Conservation (phyloP, 2,888 invertebrate species). For the Glyphotaelius pellucidus region DNA sequence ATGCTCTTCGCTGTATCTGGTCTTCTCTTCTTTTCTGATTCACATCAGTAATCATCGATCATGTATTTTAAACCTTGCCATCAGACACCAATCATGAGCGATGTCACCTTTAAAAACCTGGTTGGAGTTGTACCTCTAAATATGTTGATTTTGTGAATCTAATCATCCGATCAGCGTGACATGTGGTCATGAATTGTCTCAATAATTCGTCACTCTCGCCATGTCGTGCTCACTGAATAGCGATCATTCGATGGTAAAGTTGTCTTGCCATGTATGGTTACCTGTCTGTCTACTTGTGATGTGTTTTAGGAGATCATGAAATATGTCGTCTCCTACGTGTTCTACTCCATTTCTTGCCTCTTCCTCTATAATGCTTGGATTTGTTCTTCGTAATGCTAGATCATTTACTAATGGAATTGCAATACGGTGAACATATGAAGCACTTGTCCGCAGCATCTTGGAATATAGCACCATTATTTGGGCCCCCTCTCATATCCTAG, state of each 20-base stretch:
- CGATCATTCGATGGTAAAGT: background rate
- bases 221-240: background rate
- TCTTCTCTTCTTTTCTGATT: background rate
- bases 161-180: background rate
- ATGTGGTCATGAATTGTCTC: background rate
- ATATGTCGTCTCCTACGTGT: background rate
- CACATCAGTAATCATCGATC: background rate
- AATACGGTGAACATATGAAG: too few species aligned
- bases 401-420: too few species aligned
- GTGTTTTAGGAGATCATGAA: background rate
- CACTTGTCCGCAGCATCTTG: too few species aligned
- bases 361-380: too few species aligned
- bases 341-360: background rate
- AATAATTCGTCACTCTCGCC: background rate
- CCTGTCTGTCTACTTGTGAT: background rate
- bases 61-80: background rate
- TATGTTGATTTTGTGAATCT: background rate
- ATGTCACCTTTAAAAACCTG: background rate
- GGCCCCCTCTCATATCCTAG: too few species aligned
- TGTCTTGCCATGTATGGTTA: background rate
- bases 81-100: background rate
- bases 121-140: background rate
- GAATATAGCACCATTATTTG: too few species aligned
- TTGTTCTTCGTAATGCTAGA: too few species aligned
- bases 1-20: too few species aligned